A percentile compares a stretch with the other conserved stretches of the same genome.
Evolutionary conservation across 2,113 vertebrate species (phyloP).

Genomic region (Dolichotis patagonum): DNA sequence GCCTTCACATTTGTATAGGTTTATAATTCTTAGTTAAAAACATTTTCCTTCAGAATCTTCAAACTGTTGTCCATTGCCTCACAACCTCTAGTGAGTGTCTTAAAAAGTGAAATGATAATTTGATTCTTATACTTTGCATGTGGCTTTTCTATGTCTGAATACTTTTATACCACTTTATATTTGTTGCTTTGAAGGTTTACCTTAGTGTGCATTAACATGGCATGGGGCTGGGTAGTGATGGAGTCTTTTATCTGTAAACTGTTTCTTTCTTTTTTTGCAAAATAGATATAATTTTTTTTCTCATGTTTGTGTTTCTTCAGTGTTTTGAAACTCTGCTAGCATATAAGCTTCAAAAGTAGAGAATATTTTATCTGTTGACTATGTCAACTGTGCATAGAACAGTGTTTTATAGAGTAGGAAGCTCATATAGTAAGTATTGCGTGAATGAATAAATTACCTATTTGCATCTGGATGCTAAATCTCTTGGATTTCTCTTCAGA

Average conservation of each 20-base stretch:
- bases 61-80: not conserved
- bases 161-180: not conserved
- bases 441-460: not conserved
- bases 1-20: not conserved
- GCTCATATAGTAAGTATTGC: not conserved
- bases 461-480: not conserved
- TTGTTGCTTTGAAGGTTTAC: not conserved
- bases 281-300: not conserved
- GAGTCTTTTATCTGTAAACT: slow-evolving; percentile 24
- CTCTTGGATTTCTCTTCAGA: not conserved
- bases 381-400: not conserved
- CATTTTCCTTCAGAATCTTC: slow-evolving; percentile 5
- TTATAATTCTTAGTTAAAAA: slow-evolving; percentile 14
- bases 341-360: not conserved
- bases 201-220: not conserved
- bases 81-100: not conserved
- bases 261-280: not conserved
- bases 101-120: not conserved
- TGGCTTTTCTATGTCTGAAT: not conserved
- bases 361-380: not conserved
- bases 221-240: not conserved
- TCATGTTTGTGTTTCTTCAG: not conserved
- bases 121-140: not conserved
- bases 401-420: not conserved
- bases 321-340: not conserved